Conservation (phyloP, 2,888 invertebrate species). For the Microchrysa polita region DNA sequence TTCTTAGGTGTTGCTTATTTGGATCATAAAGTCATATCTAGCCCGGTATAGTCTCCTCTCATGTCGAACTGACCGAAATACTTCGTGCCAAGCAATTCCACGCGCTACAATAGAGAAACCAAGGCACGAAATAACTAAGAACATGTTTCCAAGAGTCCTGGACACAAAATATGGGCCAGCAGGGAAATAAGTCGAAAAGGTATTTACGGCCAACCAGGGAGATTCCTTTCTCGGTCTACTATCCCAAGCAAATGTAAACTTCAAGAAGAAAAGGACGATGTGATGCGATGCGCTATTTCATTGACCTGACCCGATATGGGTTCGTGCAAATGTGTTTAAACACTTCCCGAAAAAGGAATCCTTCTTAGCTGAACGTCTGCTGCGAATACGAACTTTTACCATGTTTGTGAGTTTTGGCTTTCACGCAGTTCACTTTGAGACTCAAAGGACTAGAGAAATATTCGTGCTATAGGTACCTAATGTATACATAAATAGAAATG, state of each 20-base stretch:
- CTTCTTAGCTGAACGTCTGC: not conserved
- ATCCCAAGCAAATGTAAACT: not conserved
- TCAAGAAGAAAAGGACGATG: constrained; percentile 10
- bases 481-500: not conserved
- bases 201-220: constrained; percentile 31
- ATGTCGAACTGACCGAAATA: not conserved
- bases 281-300: too few species aligned
- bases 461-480: too few species aligned
- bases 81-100: too few species aligned
- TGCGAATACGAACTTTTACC: not conserved
- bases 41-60: constrained; percentile 4
- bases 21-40: constrained; percentile 32
- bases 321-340: not conserved
- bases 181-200: constrained; percentile 44
- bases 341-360: constrained; percentile 16
- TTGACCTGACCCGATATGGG: not conserved
- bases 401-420: not conserved
- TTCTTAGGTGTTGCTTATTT: constrained; percentile 37
- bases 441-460: constrained; percentile 17
- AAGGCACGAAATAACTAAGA: not conserved
- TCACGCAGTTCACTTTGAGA: constrained; percentile 10
- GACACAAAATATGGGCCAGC: constrained; percentile 32
- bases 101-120: too few species aligned
- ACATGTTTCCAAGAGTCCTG: not conserved
- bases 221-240: constrained; percentile 26